Evolutionary conservation across 1,140 invertebrate species (phyloP), one percentile per base, ranked within the genome.

Genomic region (Drosophila trapezifrons): DNA sequence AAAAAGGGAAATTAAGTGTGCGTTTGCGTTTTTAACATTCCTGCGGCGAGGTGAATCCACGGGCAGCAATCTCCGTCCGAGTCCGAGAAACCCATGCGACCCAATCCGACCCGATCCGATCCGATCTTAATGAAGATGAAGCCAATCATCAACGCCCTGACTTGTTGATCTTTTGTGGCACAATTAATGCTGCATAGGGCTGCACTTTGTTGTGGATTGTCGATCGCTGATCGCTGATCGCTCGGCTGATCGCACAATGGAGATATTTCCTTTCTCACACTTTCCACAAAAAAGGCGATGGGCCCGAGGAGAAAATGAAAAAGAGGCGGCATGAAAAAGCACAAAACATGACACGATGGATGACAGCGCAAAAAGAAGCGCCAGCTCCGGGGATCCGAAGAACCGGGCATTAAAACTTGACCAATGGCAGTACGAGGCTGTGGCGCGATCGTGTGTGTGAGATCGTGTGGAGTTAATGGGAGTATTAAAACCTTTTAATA

Each of bases 401-500:
- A 67, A 58, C 62, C 40, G 59, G 81, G 81, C 77, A 84, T 84
- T 84, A 84, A 84, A 84, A 84, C 78, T 84, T 76, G 78, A 70
- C 75, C 79, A 69, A 73, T 64, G 75, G 64, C 56, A 52, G n/a
- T 37, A 45, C 29, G 42, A 25, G 8, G 32, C 20, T 55, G 29
- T 42, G 43, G 15, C 27, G 20, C 60, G 64, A 72, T 75, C 80
- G 59, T 40, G 71, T 59, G 65, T 59, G 80, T 77, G 85, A 89
- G 86, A 90, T 90, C 86, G 87, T 90, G 87, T 90, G 87, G 87
- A 90, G 87, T 90, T 90, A 90, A 90, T 90, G 87, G 58, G 87
- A 90, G 87, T 86, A 90, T 90, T 90, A 90, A 90, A 90, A 90
- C 87, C 87, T 90, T 90, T 90, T 90, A 90, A 90, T 90, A 90